phyloP scores from a whole-genome alignment of 2,888 invertebrate species.

The Melinaea menophilus region DNA sequence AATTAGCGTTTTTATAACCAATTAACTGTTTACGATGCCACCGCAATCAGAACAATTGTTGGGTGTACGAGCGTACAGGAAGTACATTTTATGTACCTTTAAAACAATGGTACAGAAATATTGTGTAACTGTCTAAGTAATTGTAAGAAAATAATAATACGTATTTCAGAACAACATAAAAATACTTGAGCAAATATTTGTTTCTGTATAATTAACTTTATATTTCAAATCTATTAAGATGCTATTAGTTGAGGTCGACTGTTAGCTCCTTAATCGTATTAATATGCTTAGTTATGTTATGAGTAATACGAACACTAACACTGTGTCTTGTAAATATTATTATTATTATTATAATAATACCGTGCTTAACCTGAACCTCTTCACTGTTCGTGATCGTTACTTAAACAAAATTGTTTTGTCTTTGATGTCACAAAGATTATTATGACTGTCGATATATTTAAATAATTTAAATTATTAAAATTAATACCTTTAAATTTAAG shows the following conservation, averaged over 20 bases:
- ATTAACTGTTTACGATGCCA: constrained; percentile 68
- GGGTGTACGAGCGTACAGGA: constrained; percentile 39
- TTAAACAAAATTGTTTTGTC: constrained; percentile 39
- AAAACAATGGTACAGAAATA: constrained; percentile 1
- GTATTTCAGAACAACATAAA: too few relatives aligned
- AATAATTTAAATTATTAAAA: too few relatives aligned
- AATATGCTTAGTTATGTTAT: too few relatives aligned
- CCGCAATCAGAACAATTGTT: constrained; percentile 39
- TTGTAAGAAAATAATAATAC: too few relatives aligned
- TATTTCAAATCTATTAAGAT: too few relatives aligned
- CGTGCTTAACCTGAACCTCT: background rate
- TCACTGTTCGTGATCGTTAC: constrained; percentile 32
- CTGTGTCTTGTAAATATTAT: background rate
- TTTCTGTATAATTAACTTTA: too few relatives aligned
- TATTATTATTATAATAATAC: background rate
- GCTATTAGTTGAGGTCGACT: too few relatives aligned
- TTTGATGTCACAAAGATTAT: constrained; percentile 34
- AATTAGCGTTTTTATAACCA: constrained; percentile 67
- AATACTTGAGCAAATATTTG: too few relatives aligned
- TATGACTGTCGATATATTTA: constrained; percentile 29
- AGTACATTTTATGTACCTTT: constrained; percentile 3
- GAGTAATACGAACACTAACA: too few relatives aligned
- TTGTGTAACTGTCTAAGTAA: background rate
- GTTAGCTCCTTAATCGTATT: too few relatives aligned
- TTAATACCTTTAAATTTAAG: too few relatives aligned